Evolutionary conservation across 2,888 invertebrate genomes (phyloP), one percentile per base, ranked within the genome.

Genomic region (Axea sp.): DNA sequence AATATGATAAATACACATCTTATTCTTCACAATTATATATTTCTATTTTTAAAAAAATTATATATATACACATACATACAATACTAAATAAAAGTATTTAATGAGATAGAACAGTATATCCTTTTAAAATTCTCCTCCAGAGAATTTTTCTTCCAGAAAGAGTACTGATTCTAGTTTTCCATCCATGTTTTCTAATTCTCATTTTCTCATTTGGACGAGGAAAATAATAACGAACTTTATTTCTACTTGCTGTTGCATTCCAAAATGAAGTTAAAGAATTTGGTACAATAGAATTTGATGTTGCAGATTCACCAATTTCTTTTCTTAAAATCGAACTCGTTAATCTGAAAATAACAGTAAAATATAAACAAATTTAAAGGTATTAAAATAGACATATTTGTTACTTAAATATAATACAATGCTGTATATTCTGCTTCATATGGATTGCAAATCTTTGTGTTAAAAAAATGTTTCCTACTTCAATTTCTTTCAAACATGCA

Each of bases 121-220:
- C 37, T 37, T 53, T 55, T 5, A 69, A 9, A 14, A 69, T 60
- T 45, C 69, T 35, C 3, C 33, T 53, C 69, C n/a, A n/a, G 4
- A 69, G 37, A 7, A 93, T 86, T 82, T 89, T 90, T n/a, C 94
- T 90, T 1, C 95, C 95, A 35, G 83, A 89, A 0, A 89, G 89
- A 0, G 94, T 94, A 0, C 92, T 90, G 89, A 95, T 92, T 69
- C 94, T 90, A 0, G 89, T 86, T 3, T 90, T 87, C 91, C 92
- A 95, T 0, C 95, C 95, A 76, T 94, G 93, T 4, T 90, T 89
- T 30, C 91, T 91, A 0, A 95, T 90, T 78, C 95, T 90, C 80
- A 90, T 91, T 0, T 91, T 90, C 88, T 95, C 95, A 49, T 90
- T 92, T 0, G 95, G 93, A 35, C 93, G 90, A 0, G 94, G 94